These are phyloP conservation scores for Knipowitschia caucasica DNA, from an alignment of 2,797 vertebrate genomes.

Conservation along the genomic window DNA sequence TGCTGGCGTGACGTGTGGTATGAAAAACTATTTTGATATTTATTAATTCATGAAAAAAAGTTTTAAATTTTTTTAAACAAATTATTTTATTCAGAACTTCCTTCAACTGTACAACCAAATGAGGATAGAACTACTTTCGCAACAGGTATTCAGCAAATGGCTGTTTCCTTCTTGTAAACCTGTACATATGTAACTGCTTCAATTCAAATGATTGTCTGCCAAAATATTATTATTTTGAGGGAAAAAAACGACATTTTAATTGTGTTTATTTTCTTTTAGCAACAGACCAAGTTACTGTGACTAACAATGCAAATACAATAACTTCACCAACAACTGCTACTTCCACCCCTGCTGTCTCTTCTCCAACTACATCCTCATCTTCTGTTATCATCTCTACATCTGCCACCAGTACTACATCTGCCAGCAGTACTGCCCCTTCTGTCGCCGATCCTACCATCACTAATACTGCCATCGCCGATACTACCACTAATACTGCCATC, in stretches of 20 bases:
- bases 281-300: neutral
- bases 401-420: neutral
- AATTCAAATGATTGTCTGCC: neutral
- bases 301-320: slow-evolving; percentile 4
- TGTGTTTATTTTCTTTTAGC: slow-evolving; percentile 5
- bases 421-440: neutral
- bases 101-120: neutral
- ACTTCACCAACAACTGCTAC: slow-evolving; percentile 2
- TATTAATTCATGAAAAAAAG: neutral
- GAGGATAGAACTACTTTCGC: neutral
- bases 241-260: neutral
- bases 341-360: neutral
- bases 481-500: neutral
- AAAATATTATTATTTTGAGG: neutral
- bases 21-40: neutral
- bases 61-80: too few species aligned
- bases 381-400: neutral
- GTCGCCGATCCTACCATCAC: neutral
- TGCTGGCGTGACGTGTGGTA: slow-evolving; percentile 89
- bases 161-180: neutral
- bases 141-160: slow-evolving; percentile 1
- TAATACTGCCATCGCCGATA: neutral
- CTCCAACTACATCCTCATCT: slow-evolving; percentile 1
- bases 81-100: neutral
- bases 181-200: neutral